These are phyloP conservation scores for Mastomys natalensis DNA, from an alignment of 2,113 vertebrate genomes.

Conservation along the genomic window DNA sequence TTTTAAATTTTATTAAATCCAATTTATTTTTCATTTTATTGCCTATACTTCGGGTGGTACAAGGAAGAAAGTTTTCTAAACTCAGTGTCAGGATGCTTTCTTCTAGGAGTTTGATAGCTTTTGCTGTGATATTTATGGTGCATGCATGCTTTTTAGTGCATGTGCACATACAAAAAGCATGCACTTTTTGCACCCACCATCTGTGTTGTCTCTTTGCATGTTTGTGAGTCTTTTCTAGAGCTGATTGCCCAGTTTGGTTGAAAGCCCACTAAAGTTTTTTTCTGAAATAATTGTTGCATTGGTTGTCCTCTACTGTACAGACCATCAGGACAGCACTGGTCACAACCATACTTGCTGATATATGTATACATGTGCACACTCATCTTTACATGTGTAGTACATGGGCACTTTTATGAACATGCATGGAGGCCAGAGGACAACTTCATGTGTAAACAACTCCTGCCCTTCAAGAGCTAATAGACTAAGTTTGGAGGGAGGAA, in stretches of 20 bases:
- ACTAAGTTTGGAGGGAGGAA: background rate
- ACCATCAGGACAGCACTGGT: background rate
- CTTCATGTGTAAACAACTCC: background rate
- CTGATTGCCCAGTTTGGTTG: background rate
- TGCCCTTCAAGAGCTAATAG: background rate
- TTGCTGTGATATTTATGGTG: background rate
- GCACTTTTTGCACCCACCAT: background rate
- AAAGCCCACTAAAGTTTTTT: background rate
- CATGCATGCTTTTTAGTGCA: background rate
- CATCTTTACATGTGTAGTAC: background rate
- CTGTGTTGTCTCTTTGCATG: background rate
- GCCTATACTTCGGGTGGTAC: background rate
- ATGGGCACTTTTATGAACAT: background rate
- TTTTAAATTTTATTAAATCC: background rate
- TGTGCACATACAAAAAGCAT: background rate
- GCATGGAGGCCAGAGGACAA: background rate
- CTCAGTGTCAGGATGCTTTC: background rate
- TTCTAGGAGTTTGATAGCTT: conserved; percentile 25
- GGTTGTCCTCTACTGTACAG: background rate
- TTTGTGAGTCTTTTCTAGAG: background rate
- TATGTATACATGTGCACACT: background rate
- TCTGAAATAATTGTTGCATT: background rate
- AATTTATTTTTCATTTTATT: conserved; percentile 11
- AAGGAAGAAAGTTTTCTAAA: background rate
- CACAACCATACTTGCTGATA: background rate